Percentiles rank a stretch among this genome's conserved stretches.
These are phyloP conservation scores for Orchesella flavescens DNA, from an alignment of 2,888 invertebrate genomes.

Conservation along the genomic window DNA sequence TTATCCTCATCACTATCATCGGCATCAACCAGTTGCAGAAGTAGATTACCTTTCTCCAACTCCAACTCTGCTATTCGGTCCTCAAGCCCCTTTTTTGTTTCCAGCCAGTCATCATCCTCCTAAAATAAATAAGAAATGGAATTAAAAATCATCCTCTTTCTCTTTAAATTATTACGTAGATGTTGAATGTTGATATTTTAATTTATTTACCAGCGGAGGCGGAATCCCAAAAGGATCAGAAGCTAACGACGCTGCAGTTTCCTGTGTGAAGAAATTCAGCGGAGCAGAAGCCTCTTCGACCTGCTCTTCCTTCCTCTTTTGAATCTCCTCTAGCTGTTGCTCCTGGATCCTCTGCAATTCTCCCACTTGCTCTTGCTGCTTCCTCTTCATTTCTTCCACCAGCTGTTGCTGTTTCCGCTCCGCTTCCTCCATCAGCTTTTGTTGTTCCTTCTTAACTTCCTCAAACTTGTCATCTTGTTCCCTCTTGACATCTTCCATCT, in stretches of 20 bases:
- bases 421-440: background rate
- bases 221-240: background rate
- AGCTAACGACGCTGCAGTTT: background rate
- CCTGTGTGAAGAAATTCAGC: too few relatives aligned
- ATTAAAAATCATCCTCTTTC: too few relatives aligned
- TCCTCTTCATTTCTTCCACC: slow-evolving; percentile 11
- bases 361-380: background rate
- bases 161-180: background rate
- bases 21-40: slow-evolving; percentile 87
- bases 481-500: background rate
- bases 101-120: slow-evolving; percentile 58
- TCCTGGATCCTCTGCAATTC: background rate
- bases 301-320: too few relatives aligned
- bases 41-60: slow-evolving; percentile 93
- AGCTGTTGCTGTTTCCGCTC: slow-evolving; percentile 21
- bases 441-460: background rate
- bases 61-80: slow-evolving; percentile 84
- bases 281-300: too few relatives aligned
- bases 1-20: slow-evolving; percentile 74
- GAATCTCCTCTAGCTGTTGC: background rate
- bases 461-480: background rate
- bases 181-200: background rate
- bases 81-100: slow-evolving; percentile 61
- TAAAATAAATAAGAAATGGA: slow-evolving; percentile 18
- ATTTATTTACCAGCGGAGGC: background rate